A percentile compares a stretch with the other conserved stretches of the same genome.
phyloP scores from a whole-genome alignment of 2,888 invertebrate genomes.

The Chorisops tibialis region DNA sequence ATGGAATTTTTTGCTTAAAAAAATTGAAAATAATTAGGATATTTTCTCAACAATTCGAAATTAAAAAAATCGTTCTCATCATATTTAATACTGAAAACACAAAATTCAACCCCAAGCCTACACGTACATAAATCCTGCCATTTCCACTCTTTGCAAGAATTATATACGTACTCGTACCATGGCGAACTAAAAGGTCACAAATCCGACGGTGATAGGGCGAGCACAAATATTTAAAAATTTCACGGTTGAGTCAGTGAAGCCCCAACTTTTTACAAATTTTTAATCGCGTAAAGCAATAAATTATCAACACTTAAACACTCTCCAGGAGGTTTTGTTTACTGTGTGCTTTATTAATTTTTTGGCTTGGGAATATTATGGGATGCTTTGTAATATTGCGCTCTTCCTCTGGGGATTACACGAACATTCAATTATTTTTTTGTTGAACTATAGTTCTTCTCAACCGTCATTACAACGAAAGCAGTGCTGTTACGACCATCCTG shows the following conservation, averaged over 20 bases:
- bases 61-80: too few relatives aligned
- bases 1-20: too few relatives aligned
- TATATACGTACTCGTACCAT: too few relatives aligned
- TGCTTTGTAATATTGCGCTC: neutral
- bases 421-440: slow-evolving; percentile 31
- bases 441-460: neutral
- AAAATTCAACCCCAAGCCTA: too few relatives aligned
- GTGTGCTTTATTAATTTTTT: slow-evolving; percentile 27
- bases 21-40: too few relatives aligned
- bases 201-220: too few relatives aligned
- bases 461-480: neutral
- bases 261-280: slow-evolving; percentile 23
- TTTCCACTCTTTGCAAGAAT: too few relatives aligned
- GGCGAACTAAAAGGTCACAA: too few relatives aligned
- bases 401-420: slow-evolving; percentile 20
- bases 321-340: slow-evolving; percentile 6
- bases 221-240: neutral
- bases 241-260: neutral
- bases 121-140: too few relatives aligned
- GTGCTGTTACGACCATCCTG: slow-evolving; percentile 2
- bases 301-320: slow-evolving; percentile 31
- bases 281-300: slow-evolving; percentile 30
- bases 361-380: neutral
- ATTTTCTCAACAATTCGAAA: too few relatives aligned
- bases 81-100: too few relatives aligned